A percentile compares a stretch with the other conserved stretches of the same genome.
Evolutionary conservation across 2,113 vertebrate species (phyloP).

Genomic region (Miniopterus natalensis): DNA sequence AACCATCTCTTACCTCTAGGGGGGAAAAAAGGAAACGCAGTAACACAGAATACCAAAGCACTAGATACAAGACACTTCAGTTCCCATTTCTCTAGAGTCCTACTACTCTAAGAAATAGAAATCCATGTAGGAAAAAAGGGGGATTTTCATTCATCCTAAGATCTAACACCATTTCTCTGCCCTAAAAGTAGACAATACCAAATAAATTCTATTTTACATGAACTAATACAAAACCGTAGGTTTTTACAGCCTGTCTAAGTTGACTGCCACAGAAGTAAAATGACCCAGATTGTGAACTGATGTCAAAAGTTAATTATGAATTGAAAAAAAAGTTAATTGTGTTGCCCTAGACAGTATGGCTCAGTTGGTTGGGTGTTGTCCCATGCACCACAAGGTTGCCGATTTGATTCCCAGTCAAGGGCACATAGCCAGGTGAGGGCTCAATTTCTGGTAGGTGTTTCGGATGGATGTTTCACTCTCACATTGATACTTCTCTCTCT

Average conservation of each 20-base stretch:
- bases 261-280: background rate
- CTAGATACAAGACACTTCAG: background rate
- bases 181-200: background rate
- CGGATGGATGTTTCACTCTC: background rate
- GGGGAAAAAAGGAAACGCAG: conserved; percentile 17
- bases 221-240: background rate
- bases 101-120: conserved; percentile 36
- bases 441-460: too few relatives aligned
- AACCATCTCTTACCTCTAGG: background rate
- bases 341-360: background rate
- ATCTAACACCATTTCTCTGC: background rate
- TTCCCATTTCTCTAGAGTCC: background rate
- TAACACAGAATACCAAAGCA: conserved; percentile 4
- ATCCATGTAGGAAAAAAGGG: background rate
- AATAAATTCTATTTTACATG: conserved; percentile 6
- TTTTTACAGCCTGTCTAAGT: background rate
- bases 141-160: background rate
- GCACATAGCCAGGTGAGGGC: background rate
- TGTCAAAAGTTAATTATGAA: background rate
- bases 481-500: background rate
- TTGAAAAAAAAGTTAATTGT: background rate
- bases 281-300: background rate
- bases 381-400: too few relatives aligned
- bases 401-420: background rate
- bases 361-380: background rate